phyloP scores from a whole-genome alignment of 1,140 invertebrate genomes.

The Drosophila rhopaloa region DNA sequence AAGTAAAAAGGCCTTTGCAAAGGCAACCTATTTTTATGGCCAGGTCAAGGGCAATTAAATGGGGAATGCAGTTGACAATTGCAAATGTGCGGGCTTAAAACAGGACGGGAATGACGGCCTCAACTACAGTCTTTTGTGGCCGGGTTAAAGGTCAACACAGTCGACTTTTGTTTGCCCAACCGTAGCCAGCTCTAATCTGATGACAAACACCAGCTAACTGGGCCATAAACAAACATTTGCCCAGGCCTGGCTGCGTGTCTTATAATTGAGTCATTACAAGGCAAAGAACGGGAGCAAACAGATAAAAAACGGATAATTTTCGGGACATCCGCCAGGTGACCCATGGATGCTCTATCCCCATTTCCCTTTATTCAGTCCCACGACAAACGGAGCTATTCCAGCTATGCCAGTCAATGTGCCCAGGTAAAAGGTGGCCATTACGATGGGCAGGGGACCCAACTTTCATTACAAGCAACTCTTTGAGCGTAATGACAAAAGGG shows the following conservation, averaged over 20 bases:
- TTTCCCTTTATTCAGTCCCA: not conserved
- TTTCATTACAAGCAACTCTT: slow-evolving; percentile 46
- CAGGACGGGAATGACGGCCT: slow-evolving; percentile 1
- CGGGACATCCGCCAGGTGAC: slow-evolving; percentile 10
- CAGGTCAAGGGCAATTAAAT: slow-evolving; percentile 70
- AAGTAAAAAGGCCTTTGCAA: slow-evolving; percentile 10
- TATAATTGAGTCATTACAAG: slow-evolving; percentile 78
- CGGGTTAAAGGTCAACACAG: slow-evolving; percentile 65
- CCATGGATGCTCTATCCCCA: not conserved
- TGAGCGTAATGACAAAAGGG: slow-evolving; percentile 54
- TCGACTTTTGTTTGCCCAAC: slow-evolving; percentile 26
- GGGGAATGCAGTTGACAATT: slow-evolving; percentile 60
- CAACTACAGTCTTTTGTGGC: slow-evolving; percentile 19
- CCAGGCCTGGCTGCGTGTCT: slow-evolving; percentile 61
- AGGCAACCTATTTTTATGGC: slow-evolving; percentile 37
- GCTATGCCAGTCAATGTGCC: not conserved
- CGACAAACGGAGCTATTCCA: not conserved
- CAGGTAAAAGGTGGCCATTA: not conserved
- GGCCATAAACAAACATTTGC: slow-evolving; percentile 70
- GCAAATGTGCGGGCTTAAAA: slow-evolving; percentile 34
- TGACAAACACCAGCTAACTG: slow-evolving; percentile 68
- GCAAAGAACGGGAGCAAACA: slow-evolving; percentile 41
- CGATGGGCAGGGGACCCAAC: slow-evolving; percentile 27
- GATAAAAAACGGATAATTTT: slow-evolving; percentile 39
- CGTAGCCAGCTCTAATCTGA: slow-evolving; percentile 60